Percentiles rank a stretch among this genome's conserved stretches.
Conservation (phyloP, 1,140 invertebrate species). For the Eciton burchellii region DNA sequence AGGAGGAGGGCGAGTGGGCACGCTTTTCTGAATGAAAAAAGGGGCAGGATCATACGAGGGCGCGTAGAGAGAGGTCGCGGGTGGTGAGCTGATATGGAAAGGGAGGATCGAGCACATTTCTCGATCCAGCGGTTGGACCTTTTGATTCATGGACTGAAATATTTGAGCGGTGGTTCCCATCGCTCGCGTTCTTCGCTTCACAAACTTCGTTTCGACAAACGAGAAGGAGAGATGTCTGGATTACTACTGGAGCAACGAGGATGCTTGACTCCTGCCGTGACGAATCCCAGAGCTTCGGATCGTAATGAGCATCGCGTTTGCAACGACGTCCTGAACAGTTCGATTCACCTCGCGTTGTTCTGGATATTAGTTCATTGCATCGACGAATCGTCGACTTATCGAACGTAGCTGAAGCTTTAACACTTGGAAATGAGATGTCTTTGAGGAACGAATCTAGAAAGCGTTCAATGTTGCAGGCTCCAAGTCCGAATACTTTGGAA, state of each 20-base stretch:
- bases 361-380: too few relatives aligned
- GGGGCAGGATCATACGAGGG: not conserved
- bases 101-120: slow-evolving; percentile 11
- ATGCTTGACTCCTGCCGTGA: not conserved
- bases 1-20: slow-evolving; percentile 49
- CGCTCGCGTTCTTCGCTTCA: not conserved
- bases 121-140: slow-evolving; percentile 22
- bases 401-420: too few relatives aligned
- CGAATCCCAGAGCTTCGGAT: not conserved
- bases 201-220: not conserved
- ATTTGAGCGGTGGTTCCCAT: not conserved
- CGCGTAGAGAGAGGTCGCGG: not conserved
- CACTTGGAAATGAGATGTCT: too few relatives aligned
- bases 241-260: not conserved
- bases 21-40: slow-evolving; percentile 55
- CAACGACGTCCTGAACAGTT: too few relatives aligned
- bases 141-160: slow-evolving; percentile 31
- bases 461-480: too few relatives aligned
- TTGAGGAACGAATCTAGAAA: too few relatives aligned
- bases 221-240: not conserved
- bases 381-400: too few relatives aligned
- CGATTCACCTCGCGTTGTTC: too few relatives aligned
- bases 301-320: too few relatives aligned
- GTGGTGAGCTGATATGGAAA: not conserved
- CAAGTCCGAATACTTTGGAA: not conserved